These are phyloP conservation scores for Hymenochirus boettgeri DNA, from an alignment of 2,113 vertebrate genomes.

Conservation along the genomic window DNA sequence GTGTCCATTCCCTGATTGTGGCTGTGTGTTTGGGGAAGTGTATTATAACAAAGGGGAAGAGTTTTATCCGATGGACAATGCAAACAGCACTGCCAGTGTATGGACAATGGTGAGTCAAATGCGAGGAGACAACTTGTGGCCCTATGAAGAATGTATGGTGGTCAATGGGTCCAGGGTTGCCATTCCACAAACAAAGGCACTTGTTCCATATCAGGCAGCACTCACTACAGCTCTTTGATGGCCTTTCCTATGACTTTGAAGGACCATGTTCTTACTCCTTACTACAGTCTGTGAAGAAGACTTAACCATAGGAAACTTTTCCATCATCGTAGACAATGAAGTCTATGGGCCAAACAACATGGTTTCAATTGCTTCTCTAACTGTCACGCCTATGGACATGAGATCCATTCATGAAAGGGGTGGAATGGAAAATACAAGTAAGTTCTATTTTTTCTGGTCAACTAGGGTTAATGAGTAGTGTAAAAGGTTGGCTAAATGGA, in stretches of 20 bases:
- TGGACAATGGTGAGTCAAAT: conserved; percentile 5
- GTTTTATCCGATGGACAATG: conserved; percentile 48
- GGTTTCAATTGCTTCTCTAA: not conserved
- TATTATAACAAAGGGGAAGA: conserved; percentile 46
- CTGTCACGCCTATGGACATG: conserved; percentile 26
- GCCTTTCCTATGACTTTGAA: conserved; percentile 31
- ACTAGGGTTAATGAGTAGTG: too few species aligned
- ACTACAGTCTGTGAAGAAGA: conserved; percentile 16
- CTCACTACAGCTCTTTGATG: conserved; percentile 44
- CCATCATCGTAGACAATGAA: conserved; percentile 25
- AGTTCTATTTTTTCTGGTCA: too few species aligned
- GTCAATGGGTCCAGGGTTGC: conserved; percentile 40
- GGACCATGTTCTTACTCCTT: conserved; percentile 45
- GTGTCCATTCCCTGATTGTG: conserved; percentile 49
- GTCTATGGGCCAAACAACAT: not conserved
- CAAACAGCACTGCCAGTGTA: conserved; percentile 29
- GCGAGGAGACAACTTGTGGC: conserved; percentile 18
- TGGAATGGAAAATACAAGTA: conserved; percentile 40
- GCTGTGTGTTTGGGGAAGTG: conserved; percentile 36
- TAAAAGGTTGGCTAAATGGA: too few species aligned
- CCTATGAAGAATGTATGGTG: conserved; percentile 42
- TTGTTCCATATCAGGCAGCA: conserved; percentile 26
- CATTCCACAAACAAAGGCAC: conserved; percentile 12
- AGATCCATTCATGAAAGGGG: conserved; percentile 25
- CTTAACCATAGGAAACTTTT: conserved; percentile 25